Evolutionary conservation across 1,140 invertebrate genomes (phyloP).

Genomic region (roundworm (Caenorhabditis elegans)): DNA sequence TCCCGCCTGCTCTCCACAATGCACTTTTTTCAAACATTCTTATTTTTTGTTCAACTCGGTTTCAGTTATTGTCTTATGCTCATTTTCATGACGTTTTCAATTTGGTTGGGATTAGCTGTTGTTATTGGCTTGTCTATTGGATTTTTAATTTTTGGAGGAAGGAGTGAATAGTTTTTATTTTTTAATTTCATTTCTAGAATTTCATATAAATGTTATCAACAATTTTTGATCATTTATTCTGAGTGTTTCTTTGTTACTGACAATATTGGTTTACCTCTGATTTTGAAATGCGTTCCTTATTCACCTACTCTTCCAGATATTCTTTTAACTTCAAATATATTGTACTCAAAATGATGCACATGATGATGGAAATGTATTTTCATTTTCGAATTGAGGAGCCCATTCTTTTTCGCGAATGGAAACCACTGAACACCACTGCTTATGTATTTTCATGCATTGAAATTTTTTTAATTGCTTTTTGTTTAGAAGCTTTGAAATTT

Average conservation of each 20-base stretch:
- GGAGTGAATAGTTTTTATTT: background rate
- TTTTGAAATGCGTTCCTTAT: too few species aligned
- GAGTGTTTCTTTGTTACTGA: background rate
- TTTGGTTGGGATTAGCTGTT: constrained; percentile 87
- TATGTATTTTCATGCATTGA: background rate
- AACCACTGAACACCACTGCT: background rate
- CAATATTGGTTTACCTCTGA: background rate
- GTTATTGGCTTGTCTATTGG: constrained; percentile 73
- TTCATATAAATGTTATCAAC: too few species aligned
- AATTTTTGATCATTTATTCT: too few species aligned
- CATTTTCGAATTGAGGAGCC: constrained; percentile 18
- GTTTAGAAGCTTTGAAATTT: background rate
- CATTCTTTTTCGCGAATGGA: constrained; percentile 9
- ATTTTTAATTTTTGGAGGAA: constrained; percentile 5
- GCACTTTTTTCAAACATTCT: constrained; percentile 81
- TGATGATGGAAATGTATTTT: constrained; percentile 20
- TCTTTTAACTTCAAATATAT: background rate
- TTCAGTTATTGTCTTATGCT: constrained; percentile 92
- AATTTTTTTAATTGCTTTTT: background rate
- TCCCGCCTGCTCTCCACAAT: background rate
- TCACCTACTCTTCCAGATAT: too few species aligned
- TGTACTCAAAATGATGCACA: background rate
- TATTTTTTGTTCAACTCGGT: constrained; percentile 86
- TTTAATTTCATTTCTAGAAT: background rate
- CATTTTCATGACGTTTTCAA: constrained; percentile 97